Conservation (phyloP, 2,113 vertebrate genomes). For the Manacus vitellinus region DNA sequence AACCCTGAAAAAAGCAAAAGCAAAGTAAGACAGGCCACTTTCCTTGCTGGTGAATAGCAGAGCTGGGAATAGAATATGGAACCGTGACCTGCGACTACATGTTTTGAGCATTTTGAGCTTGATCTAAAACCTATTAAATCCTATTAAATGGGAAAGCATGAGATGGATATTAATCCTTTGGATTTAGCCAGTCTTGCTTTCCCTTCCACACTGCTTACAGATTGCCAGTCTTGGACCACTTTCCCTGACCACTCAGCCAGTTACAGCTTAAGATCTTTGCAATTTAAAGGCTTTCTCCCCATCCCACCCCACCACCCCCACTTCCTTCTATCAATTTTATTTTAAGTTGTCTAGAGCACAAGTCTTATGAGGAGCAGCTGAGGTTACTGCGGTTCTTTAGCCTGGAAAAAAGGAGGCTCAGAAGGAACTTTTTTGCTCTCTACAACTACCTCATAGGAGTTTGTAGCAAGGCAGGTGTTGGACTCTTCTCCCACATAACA, state of each 20-base stretch:
- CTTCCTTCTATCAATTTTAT: neutral
- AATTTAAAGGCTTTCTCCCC: neutral
- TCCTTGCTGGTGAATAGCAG: neutral
- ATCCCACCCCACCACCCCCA: rapidly evolving
- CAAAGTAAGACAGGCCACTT: neutral
- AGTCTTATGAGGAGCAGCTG: neutral
- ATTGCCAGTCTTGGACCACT: neutral
- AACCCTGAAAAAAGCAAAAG: neutral
- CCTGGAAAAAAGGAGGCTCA: neutral
- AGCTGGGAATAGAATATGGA: neutral
- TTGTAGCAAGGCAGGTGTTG: neutral
- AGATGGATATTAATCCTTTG: neutral
- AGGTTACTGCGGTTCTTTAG: neutral
- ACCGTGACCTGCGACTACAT: neutral
- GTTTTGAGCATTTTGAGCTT: neutral
- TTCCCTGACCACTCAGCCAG: neutral
- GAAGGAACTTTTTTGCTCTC: neutral
- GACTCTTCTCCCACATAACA: neutral
- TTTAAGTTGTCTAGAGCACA: neutral
- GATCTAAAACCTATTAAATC: neutral
- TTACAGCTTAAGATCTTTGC: neutral
- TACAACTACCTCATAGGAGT: neutral
- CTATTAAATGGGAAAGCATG: neutral
- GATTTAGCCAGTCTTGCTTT: neutral
- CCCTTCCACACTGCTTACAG: neutral